Conservation (phyloP, 2,888 invertebrate species). For the Dicycla oo region DNA sequence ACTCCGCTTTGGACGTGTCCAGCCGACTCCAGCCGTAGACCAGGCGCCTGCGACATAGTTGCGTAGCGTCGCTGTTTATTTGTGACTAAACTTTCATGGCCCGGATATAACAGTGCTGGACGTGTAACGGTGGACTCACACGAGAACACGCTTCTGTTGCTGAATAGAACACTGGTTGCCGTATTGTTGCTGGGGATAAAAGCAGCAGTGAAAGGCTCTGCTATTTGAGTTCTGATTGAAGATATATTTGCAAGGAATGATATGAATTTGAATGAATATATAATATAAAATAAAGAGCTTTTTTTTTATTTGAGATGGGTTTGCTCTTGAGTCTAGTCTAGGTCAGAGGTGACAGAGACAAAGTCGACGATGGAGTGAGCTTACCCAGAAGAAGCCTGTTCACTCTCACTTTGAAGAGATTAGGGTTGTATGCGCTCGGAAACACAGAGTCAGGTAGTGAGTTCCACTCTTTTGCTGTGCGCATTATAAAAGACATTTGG, state of each 20-base stretch:
- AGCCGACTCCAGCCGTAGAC: not conserved
- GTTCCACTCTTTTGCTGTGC: no score
- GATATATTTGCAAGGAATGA: not conserved
- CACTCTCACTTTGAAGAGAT: no score
- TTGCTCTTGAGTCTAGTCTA: no score
- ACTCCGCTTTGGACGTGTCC: not conserved
- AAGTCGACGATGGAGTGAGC: no score
- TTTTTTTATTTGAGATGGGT: no score
- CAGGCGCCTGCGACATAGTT: constrained; percentile 5
- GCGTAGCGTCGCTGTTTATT: constrained; percentile 34
- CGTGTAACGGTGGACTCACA: constrained; percentile 9
- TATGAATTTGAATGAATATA: not conserved
- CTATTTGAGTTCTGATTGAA: not conserved
- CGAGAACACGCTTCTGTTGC: not conserved
- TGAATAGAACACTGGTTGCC: not conserved
- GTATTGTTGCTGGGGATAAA: not conserved
- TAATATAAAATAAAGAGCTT: no score
- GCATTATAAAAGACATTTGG: no score
- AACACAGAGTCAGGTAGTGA: no score
- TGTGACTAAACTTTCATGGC: constrained; percentile 41
- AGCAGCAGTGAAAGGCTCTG: not conserved
- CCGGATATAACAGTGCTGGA: constrained; percentile 5
- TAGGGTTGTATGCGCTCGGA: no score
- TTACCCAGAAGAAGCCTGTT: no score
- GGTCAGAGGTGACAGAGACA: no score